Evolutionary conservation across 2,797 vertebrate genomes (phyloP), one percentile per base, ranked within the genome.

Genomic region (Sebastes itinus): DNA sequence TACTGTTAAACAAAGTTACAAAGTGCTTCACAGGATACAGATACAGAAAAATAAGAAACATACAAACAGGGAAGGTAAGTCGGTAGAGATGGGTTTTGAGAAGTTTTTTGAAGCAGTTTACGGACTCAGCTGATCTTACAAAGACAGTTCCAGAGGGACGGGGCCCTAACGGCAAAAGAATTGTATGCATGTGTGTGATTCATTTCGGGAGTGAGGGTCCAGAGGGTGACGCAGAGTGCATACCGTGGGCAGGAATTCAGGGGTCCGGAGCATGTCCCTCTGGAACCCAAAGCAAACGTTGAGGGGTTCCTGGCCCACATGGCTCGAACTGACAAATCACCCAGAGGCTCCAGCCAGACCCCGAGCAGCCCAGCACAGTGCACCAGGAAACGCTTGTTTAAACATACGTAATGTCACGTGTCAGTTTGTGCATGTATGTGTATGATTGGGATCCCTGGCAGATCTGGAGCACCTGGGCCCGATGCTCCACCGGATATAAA

Each of bases 241-340:
- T 81, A 84, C 81, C 82, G 70, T 75, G 62, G 64, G 55, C 83
- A 92, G 82, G 82, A 93, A 88, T 89, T 89, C 72, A 81, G 80
- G 88, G 89, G 83, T 93, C 86, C 52, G 3, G 75, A 85, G 68
- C 20, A 30, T 80, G 88, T 92, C 89, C 91, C 89, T 78, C 35
- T 87, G 87, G 78, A 91, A 89, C 86, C 77, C 81, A 90, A 91
- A 89, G 78, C 86, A 90, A 93, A 93, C 87, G 81, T 84, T 85
- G 78, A 87, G 64, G 74, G 72, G 81, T 87, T 89, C 85, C 71
- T 18, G 65, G 70, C 46, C 78, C 81, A 74, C 70, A 30, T 72
- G 79, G 72, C 80, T 91, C 30, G 2, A 83, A 77, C 87, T 92
- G 92, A 92, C 90, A 89, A 91, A 93, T 93, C 88, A 91, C 79